Conservation (phyloP, 92 coral and sea anemone genomes). For the Parazoanthus darwini region DNA sequence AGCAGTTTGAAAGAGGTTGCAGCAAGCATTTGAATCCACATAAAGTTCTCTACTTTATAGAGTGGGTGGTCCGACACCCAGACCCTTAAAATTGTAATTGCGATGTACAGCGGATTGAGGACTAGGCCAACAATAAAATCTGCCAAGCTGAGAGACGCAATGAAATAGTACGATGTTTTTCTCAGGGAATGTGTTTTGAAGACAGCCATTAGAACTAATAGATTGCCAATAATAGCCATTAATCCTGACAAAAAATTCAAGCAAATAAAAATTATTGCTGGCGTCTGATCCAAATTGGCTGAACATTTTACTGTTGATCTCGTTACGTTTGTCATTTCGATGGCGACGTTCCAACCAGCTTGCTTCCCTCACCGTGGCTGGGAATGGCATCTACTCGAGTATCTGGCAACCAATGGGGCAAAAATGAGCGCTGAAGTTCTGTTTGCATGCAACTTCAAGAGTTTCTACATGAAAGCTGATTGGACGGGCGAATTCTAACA, state of each 20-base stretch:
- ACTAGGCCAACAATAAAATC: constrained; percentile 25
- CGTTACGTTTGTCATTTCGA: neutral
- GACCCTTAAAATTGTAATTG: neutral
- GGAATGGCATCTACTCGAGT: neutral
- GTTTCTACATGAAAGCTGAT: neutral
- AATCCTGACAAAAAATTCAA: constrained; percentile 20
- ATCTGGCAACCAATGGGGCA: neutral
- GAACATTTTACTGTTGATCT: neutral
- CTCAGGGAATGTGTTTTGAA: constrained; percentile 16
- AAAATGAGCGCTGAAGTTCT: neutral
- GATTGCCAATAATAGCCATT: neutral
- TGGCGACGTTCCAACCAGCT: neutral
- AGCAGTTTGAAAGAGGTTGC: constrained; percentile 29
- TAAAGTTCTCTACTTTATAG: constrained; percentile 20
- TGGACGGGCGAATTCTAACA: neutral
- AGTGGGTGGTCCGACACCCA: constrained; percentile 19
- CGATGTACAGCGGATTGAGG: constrained; percentile 27
- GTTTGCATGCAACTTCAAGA: no score
- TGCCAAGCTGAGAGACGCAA: constrained; percentile 25
- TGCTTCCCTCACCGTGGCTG: neutral
- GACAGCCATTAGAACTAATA: constrained; percentile 8
- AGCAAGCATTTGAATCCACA: constrained; percentile 20
- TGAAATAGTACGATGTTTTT: constrained; percentile 5
- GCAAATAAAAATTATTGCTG: neutral
- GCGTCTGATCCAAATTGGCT: constrained; percentile 19